A percentile compares a stretch with the other conserved stretches of the same genome.
These are phyloP conservation scores for Epirrhoe alternata DNA, from an alignment of 2,888 invertebrate genomes.

Conservation along the genomic window DNA sequence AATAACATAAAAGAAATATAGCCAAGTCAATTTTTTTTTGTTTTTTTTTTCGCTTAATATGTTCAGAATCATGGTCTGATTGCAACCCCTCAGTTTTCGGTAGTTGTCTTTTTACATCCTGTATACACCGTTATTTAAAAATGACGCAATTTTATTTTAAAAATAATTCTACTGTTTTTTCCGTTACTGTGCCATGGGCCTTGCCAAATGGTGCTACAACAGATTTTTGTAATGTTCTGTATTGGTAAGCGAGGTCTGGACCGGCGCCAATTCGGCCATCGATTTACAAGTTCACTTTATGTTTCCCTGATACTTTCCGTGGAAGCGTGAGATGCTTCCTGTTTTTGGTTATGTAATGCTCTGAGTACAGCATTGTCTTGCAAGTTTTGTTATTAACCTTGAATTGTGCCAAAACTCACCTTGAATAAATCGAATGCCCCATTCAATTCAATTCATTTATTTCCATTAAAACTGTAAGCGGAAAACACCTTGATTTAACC, in stretches of 20 bases:
- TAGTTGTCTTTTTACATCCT: no score
- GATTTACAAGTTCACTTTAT: conserved; percentile 80
- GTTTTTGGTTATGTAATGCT: conserved; percentile 46
- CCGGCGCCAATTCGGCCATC: conserved; percentile 78
- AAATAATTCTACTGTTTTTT: conserved; percentile 10
- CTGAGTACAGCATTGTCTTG: conserved; percentile 25
- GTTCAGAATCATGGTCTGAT: no score
- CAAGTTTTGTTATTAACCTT: conserved; percentile 26
- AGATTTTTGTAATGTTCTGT: conserved; percentile 83
- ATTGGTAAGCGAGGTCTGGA: conserved; percentile 81
- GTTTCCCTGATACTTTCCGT: conserved; percentile 71
- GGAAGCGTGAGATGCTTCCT: conserved; percentile 58
- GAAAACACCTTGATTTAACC: no score
- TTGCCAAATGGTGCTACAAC: conserved; percentile 82
- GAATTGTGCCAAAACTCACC: conserved; percentile 7
- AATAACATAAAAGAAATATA: no score
- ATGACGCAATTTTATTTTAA: no score
- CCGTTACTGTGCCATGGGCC: conserved; percentile 39
- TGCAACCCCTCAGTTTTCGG: no score
- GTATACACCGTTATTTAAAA: no score
- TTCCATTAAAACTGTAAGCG: not conserved
- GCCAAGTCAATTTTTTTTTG: no score
- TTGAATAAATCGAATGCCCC: conserved; percentile 1
- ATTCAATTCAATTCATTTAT: not conserved
- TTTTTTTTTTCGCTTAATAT: no score